Base-by-base conservation (phyloP, 1,140 invertebrate genomes). In the Halesus radiatus region DNA sequence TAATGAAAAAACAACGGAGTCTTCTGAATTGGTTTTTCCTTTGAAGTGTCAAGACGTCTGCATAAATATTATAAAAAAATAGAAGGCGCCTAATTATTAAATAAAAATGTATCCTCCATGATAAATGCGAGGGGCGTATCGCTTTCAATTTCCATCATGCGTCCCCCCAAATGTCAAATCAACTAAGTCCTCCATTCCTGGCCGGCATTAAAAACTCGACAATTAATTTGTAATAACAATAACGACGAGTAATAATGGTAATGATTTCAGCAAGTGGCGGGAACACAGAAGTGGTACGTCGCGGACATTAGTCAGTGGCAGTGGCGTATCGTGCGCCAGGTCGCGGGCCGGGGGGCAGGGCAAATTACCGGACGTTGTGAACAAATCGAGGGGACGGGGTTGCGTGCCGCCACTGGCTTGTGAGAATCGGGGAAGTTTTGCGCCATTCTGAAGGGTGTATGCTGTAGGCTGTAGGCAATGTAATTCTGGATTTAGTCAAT, bases 221-320 rank as follows among this genome's bases (percentile, higher is more conserved):
- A 66, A 66, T 66, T 66, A 66, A 66, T 66, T 66, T 66, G 62
- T 66, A 66, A 66, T 66, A 66, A 66, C 62, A 66, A 66, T 66
- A 16, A 37, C 26, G 16, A 3, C 22, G 22, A 16, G 26, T 18
- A 70, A 70, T 70, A 70, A 70, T 45, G 66, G 66, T 70, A 68
- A 68, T 68, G 64, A 68, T 68, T 68, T 37, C 32, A 68, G 26
- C 64, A 37, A 45, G 64, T 37, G 64, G 64, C 8, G 37, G 10
- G 37, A 45, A 45, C 10, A 45, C 37, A 45, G 37, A 45, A 45
- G 37, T 45, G 37, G 37, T 70, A 20, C 45, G 10, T 16, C 37
- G 29, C n/a, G 66, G 66, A 70, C 66, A 70, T 70, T 70, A 70
- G 66, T 45, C 66, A 50, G 66, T 32, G 66, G 66, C 60, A 23